Base-by-base conservation (phyloP, 92 coral and sea anemone species). In the Bergia sp. region DNA sequence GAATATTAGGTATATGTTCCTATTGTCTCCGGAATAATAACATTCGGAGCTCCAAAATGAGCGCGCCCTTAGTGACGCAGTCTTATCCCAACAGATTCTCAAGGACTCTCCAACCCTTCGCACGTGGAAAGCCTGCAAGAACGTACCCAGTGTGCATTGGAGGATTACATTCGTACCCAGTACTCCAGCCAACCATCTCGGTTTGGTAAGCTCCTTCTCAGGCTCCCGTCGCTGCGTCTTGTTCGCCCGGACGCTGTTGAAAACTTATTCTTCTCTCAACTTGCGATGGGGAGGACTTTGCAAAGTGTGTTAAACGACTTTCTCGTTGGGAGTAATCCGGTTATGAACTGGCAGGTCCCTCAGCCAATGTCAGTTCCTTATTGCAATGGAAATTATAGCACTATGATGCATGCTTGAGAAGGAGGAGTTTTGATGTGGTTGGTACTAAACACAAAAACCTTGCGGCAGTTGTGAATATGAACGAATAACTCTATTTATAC, bases 161-260 rank as follows among this genome's bases (percentile, higher is more conserved):
- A 96, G 44, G 99, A 95, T 77, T 92, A 95, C 85, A 93, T 92
- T 92, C 93, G 96, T 40, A 92, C 92, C 93, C 96, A 92, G 93
- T 96, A 95, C 91, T 95, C 95, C 38, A 91, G 90, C 80, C 95
- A 93, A 81, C 91, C 91, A 86, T 90, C 96, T 47, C 98, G 98
- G 80, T 94, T 95, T 67, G 99, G 99, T 40, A 94, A 94, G 86
- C 95, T 96, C 61, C 96, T 96, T 21, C 96, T 96, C 92, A 93
- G 96, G 90, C 95, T 96, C 15, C 99, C 99, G 10, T 91, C 98
- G 20, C 88, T 96, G 82, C 94, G 99, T 21, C 89, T 95, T 57
- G 89, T 96, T 67, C 96, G 97, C 85, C 92, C 98, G 38, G 91
- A 89, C 45, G 89, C 94, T 39, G 93, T 95, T 13, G 98, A 95